Base-by-base conservation (phyloP, 2,888 invertebrate genomes). In the Ypsolopha sequella region DNA sequence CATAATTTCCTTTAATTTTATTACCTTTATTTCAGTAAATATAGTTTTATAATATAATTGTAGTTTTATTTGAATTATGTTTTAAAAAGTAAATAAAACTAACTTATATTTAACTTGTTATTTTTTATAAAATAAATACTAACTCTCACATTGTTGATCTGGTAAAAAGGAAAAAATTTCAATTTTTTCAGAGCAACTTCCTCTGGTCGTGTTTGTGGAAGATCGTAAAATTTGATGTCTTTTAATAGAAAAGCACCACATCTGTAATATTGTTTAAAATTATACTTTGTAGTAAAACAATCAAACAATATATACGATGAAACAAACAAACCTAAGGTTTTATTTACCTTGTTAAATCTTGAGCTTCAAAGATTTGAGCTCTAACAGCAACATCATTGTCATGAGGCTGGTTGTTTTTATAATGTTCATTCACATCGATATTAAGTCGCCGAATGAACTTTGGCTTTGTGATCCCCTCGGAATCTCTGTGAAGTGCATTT, bases 401-500 rank as follows among this genome's bases (percentile, higher is more conserved):
- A 11, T 60, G 55, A 0, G 4, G 13, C 9, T 6, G 49, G 47
- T 38, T 53, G 9, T 2, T 43, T 10, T 24, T 24, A 24, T 24
- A 3, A 52, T 67, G 68, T 45, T 57, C 35, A 2, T 52, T 43
- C 6, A 63, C 66, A 52, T 77, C 61, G 33, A 80, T 73, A 13
- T 50, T 48, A 0, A 78, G 57, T 13, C 56, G 62, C 46, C 64
- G 63, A 1, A 79, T 67, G 6, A 60, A 61, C 0, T 89, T 90
- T 0, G 93, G 93, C 11, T 92, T 78, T 46, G 89, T 80, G 0
- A 93, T 77, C 1, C 88, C 84, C 49, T 91, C 87, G 1, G 89
- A 80, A 10, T 89, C 79, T 46, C 88, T 78, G 35, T 88, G 88
- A 10, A 94, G 64, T n/a, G 91, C 85, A 50, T 89, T 87, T 53